Percentiles rank a stretch among this genome's conserved stretches.
Conservation (phyloP, 2,113 vertebrate genomes). For the Paracanthobrama guichenoti region DNA sequence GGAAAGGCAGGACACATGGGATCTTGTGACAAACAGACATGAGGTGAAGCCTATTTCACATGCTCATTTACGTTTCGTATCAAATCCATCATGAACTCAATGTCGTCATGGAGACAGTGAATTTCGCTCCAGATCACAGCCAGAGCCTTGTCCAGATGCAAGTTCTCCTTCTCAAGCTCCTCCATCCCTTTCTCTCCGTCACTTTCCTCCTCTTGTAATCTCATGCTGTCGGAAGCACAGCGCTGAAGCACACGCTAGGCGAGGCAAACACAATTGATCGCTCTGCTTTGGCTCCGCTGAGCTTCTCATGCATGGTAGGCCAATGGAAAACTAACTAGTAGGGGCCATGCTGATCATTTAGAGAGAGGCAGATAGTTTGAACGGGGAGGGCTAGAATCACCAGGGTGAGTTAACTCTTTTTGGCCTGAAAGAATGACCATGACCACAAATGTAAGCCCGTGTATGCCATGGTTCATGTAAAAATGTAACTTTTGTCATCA, state of each 20-base stretch:
- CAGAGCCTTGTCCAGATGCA: constrained; percentile 48
- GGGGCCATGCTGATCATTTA: constrained; percentile 6
- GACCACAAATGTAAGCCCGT: neutral
- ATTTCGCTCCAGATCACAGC: constrained; percentile 61
- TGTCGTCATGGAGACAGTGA: constrained; percentile 55
- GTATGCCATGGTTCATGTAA: no score
- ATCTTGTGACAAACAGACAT: neutral
- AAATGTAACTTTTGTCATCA: no score
- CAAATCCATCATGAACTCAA: constrained; percentile 56
- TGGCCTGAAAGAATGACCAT: neutral
- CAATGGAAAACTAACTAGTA: constrained; percentile 39
- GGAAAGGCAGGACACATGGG: neutral
- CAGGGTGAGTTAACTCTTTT: neutral
- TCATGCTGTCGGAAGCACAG: constrained; percentile 22
- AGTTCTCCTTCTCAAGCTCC: constrained; percentile 25
- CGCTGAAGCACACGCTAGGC: constrained; percentile 50
- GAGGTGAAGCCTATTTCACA: neutral
- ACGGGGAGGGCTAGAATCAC: neutral
- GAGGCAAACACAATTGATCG: constrained; percentile 62
- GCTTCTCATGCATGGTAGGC: constrained; percentile 47
- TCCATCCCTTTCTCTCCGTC: constrained; percentile 46
- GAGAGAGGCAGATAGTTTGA: neutral
- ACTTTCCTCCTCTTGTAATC: constrained; percentile 19
- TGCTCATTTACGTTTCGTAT: constrained; percentile 59
- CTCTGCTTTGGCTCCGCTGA: constrained; percentile 18